A percentile compares a stretch with the other conserved stretches of the same genome.
Evolutionary conservation across 1,140 invertebrate species (phyloP).

Genomic region (Oscheius sp.): DNA sequence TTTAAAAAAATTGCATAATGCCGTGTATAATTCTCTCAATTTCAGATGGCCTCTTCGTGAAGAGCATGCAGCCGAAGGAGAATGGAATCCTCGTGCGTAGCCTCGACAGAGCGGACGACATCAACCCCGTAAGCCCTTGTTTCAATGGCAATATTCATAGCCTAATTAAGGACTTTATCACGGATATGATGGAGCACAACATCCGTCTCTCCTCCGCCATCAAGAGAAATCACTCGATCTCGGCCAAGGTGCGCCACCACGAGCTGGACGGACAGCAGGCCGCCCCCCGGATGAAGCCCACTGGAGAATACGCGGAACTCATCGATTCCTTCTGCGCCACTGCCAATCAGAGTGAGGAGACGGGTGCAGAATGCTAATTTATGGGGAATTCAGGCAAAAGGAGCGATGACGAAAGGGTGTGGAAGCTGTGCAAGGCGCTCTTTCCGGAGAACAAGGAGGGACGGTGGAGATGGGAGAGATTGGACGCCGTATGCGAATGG

Average conservation of each 20-base stretch:
- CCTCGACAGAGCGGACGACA: not conserved
- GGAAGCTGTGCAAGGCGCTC: not conserved
- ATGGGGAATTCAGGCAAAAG: not conserved
- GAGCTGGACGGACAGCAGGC: not conserved
- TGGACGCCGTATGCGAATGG: not conserved
- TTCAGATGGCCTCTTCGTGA: not conserved
- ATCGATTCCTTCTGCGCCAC: constrained; percentile 1
- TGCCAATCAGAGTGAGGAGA: not conserved
- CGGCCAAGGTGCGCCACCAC: not conserved
- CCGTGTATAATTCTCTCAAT: not conserved
- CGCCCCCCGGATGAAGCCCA: not conserved
- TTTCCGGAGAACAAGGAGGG: not conserved
- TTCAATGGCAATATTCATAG: too few species aligned
- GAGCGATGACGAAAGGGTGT: not conserved
- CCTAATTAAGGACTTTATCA: not conserved
- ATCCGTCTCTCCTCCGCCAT: not conserved
- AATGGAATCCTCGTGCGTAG: not conserved
- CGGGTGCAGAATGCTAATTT: too few species aligned
- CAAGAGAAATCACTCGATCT: not conserved
- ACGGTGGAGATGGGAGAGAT: not conserved
- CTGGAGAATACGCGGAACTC: not conserved
- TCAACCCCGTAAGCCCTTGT: not conserved
- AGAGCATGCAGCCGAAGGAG: not conserved
- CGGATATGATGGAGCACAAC: constrained; percentile 2
- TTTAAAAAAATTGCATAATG: not conserved